phyloP scores from a whole-genome alignment of 2,113 vertebrate species.

The Gila orcuttii region DNA sequence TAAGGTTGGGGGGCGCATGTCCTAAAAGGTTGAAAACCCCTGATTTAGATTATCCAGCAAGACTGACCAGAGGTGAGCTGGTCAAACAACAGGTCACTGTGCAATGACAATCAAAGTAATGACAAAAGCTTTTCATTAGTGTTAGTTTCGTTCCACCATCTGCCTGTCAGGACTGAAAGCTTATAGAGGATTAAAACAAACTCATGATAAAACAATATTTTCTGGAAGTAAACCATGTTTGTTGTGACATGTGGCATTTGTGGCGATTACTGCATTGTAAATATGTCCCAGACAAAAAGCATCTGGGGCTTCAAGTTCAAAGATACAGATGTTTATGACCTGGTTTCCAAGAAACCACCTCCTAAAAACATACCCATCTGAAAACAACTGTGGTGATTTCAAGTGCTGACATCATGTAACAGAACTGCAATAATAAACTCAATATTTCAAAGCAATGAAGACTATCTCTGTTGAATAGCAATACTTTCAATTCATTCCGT shows the following conservation, averaged over 20 bases:
- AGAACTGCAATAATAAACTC: background rate
- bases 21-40: too few species aligned
- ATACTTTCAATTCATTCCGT: background rate
- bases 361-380: background rate
- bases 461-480: background rate
- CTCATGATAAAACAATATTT: slow-evolving; percentile 8
- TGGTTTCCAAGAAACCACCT: background rate
- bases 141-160: slow-evolving; percentile 1
- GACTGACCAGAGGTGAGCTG: background rate
- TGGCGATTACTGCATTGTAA: background rate
- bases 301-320: background rate
- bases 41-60: background rate
- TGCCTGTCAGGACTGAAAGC: slow-evolving; percentile 1
- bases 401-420: background rate
- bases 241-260: background rate
- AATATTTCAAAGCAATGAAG: background rate
- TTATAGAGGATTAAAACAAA: slow-evolving; percentile 4
- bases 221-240: slow-evolving; percentile 17
- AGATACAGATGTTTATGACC: slow-evolving; percentile 2
- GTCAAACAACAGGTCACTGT: background rate
- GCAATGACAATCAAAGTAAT: background rate
- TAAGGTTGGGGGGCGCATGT: too few species aligned
- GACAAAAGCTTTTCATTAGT: background rate
- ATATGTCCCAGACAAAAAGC: slow-evolving; percentile 13
- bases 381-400: background rate